phyloP scores from a whole-genome alignment of 2,797 vertebrate genomes.

The Cheirogaleus major region DNA sequence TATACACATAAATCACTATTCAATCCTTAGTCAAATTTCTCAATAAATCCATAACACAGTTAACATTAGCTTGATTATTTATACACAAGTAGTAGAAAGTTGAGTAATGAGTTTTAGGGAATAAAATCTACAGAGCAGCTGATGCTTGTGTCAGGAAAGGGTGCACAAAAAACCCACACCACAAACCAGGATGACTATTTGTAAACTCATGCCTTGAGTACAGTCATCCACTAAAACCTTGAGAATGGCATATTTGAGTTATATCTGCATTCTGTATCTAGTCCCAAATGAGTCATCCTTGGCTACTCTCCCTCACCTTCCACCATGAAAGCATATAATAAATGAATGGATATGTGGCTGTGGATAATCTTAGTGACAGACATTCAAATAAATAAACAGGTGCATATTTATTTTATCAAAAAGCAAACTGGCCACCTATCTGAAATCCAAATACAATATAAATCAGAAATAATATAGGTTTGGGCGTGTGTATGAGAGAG shows the following conservation, averaged over 20 bases:
- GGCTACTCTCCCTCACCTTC: neutral
- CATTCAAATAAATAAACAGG: neutral
- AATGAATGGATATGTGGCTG: neutral
- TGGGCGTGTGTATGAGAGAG: neutral
- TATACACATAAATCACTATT: constrained; percentile 18
- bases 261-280: neutral
- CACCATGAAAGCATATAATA: neutral
- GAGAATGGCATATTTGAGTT: neutral
- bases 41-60: neutral
- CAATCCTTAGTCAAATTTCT: neutral
- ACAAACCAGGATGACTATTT: neutral
- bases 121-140: constrained; percentile 28
- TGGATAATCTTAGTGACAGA: neutral
- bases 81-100: neutral
- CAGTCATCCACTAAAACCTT: neutral
- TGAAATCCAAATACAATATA: neutral
- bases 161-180: neutral
- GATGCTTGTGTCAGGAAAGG: neutral
- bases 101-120: neutral
- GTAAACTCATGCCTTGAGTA: neutral
- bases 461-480: neutral
- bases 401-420: constrained; percentile 20
- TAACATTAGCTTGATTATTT: constrained; percentile 14
- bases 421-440: neutral
- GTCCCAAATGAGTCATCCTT: neutral